Conservation (phyloP, 2,888 invertebrate genomes). For the Adineta ricciae region DNA sequence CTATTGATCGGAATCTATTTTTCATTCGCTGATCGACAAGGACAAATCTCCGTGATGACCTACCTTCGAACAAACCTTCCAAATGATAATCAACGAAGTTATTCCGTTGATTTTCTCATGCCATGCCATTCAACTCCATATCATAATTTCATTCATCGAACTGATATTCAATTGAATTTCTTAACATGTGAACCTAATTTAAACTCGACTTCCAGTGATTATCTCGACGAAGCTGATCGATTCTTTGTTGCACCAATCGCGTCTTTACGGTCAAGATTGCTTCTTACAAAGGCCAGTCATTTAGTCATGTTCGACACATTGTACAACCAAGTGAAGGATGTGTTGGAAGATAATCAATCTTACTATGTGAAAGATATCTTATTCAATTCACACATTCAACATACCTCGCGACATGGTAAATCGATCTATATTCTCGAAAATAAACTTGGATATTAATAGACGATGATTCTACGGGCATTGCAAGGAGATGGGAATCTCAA, state of each 20-base stretch:
- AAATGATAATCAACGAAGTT: neutral
- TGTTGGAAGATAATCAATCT: neutral
- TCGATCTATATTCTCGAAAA: constrained; percentile 6
- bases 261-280: neutral
- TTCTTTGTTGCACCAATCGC: neutral
- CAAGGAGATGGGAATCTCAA: neutral
- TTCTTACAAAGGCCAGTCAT: neutral
- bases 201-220: neutral
- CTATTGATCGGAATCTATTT: neutral
- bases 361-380: neutral
- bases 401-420: constrained; percentile 10
- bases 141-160: neutral
- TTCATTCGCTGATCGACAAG: neutral
- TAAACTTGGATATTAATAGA: neutral
- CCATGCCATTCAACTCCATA: constrained; percentile 21
- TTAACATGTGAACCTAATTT: constrained; percentile 21
- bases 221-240: constrained; percentile 8
- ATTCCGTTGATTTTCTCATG: neutral
- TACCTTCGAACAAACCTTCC: neutral
- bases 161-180: constrained; percentile 2
- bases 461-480: neutral
- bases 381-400: constrained; percentile 14
- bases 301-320: constrained; percentile 6
- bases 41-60: neutral
- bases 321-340: neutral